Percentiles rank a stretch among this genome's conserved stretches.
Evolutionary conservation across 2,113 vertebrate species (phyloP).

Genomic region (Charadrius vociferus): DNA sequence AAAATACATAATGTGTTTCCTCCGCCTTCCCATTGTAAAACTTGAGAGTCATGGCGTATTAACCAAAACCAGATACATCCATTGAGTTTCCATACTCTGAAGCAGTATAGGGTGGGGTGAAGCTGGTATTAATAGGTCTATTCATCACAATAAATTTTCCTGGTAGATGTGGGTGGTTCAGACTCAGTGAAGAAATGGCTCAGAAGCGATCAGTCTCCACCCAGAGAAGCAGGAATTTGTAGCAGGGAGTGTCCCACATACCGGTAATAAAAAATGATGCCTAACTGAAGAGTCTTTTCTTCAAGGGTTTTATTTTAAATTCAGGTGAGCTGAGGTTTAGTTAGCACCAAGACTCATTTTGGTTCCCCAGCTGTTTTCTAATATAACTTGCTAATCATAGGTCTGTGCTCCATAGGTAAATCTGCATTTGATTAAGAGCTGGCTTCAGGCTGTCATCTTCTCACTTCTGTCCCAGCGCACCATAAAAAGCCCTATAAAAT

Average conservation of each 20-base stretch:
- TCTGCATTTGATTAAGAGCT: conserved; percentile 45
- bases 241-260: conserved; percentile 34
- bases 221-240: conserved; percentile 34
- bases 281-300: background rate
- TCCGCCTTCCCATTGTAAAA: conserved; percentile 50
- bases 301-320: conserved; percentile 8
- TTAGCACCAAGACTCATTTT: background rate
- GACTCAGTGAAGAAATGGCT: conserved; percentile 43
- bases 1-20: conserved; percentile 37
- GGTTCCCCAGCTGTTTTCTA: background rate
- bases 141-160: conserved; percentile 58
- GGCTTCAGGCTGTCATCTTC: conserved; percentile 2
- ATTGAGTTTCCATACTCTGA: conserved; percentile 47
- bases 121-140: conserved; percentile 57
- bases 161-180: conserved; percentile 51
- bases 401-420: background rate
- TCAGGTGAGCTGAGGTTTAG: conserved; percentile 15
- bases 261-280: conserved; percentile 25
- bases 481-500: conserved; percentile 43
- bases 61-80: conserved; percentile 56
- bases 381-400: background rate
- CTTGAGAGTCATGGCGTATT: conserved; percentile 25
- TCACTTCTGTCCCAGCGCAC: background rate
- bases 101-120: conserved; percentile 48
- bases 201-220: conserved; percentile 58